Base-by-base conservation (phyloP, 53 echinoderm and acorn worm species). In the Apostichopus leukothele region DNA sequence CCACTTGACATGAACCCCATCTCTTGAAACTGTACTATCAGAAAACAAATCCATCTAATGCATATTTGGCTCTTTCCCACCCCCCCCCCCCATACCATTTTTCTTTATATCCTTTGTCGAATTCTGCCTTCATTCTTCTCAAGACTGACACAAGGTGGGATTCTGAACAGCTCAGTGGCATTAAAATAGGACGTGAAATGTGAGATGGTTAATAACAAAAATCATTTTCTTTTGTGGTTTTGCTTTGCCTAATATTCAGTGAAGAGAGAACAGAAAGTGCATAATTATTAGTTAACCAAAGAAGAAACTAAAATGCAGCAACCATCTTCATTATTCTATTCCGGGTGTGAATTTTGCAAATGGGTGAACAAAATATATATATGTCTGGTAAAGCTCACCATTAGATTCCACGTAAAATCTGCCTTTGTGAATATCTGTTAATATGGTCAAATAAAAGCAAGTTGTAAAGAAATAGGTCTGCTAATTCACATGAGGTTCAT, bases 391-490 rank as follows among this genome's bases (percentile, higher is more conserved):
- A 81, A 81, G 54, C 81, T 81, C 81, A 81, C 81, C 81, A 81
- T 51, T 20, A 81, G 81, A 81, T 81, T 81, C 81, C 81, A 81
- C 6, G 81, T 81, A 81, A 81, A 81, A 59, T 81, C 81, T 81
- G 55, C 81, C 23, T 54, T 81, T 81, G 54, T 81, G 22, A 81
- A 81, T 21, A 81, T 81, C 81, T 81, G 81, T 81, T 19, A 71
- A 19, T 16, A 71, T n/a, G 71, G 71, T 71, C 71, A 18, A 19
- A 71, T 71, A 18, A 71, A 71, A 57, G 57, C 57, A 57, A 57
- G 10, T 57, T 57, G 7, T 57, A 57, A 57, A 57, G 10, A 57
- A 3, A 39, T 39, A 39, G 0, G 2, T 39, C 39, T 39, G 39
- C 39, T 39, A 39, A 39, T 3, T 39, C 39, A 39, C 39, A 39